Evolutionary conservation across 1,140 invertebrate species (phyloP).

Genomic region (Drosophila auraria): DNA sequence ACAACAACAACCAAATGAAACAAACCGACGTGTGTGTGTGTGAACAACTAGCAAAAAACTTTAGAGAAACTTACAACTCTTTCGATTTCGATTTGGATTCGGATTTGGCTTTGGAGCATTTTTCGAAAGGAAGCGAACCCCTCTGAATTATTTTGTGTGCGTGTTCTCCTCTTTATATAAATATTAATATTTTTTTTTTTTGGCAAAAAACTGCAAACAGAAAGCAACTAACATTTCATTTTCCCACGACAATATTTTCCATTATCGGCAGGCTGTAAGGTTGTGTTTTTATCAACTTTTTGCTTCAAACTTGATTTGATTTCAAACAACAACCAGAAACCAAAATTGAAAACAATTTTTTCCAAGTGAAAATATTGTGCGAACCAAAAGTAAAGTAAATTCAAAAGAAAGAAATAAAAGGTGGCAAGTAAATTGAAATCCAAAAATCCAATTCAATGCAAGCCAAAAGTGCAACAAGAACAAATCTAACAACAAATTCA

Average conservation of each 20-base stretch:
- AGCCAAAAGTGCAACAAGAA: slow-evolving; percentile 45
- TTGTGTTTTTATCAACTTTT: slow-evolving; percentile 54
- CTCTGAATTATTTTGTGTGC: slow-evolving; percentile 31
- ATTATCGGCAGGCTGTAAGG: slow-evolving; percentile 32
- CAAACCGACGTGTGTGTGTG: slow-evolving; percentile 24
- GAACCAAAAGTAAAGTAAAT: slow-evolving; percentile 17
- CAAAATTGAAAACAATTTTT: slow-evolving; percentile 60
- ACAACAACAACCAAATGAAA: slow-evolving; percentile 39
- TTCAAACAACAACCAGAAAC: slow-evolving; percentile 9
- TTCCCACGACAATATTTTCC: slow-evolving; percentile 12
- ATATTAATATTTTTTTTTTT: slow-evolving; percentile 2
- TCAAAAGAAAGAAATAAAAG: slow-evolving; percentile 1
- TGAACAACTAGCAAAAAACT: slow-evolving; percentile 25
- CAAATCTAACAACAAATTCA: slow-evolving; percentile 33
- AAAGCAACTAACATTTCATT: slow-evolving; percentile 9
- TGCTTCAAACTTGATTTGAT: slow-evolving; percentile 33
- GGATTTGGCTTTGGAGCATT: slow-evolving; percentile 11
- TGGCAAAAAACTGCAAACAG: slow-evolving; percentile 8
- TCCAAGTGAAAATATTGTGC: slow-evolving; percentile 43
- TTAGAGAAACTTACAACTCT: slow-evolving; percentile 51
- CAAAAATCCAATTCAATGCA: slow-evolving; percentile 46
- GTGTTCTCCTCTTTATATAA: slow-evolving; percentile 14
- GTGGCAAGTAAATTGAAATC: slow-evolving; percentile 26
- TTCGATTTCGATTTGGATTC: slow-evolving; percentile 18
- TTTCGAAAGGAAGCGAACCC: slow-evolving; percentile 18